These are phyloP conservation scores for Stylophora pistillata DNA, from an alignment of 64 coral and sea anemone genomes.

Conservation along the genomic window DNA sequence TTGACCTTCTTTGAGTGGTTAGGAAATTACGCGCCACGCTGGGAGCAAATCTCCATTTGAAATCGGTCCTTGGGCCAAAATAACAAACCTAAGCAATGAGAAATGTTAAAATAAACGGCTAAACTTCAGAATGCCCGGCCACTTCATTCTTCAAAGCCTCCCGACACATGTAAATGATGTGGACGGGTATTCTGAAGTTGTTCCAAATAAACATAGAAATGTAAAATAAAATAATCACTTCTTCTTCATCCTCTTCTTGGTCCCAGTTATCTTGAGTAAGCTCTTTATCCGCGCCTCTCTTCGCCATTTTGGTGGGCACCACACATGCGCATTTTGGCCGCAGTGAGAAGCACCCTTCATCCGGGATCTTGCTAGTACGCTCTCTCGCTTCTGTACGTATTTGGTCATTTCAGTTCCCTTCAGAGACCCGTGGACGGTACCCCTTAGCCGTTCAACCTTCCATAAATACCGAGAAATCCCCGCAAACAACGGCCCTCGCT, in stretches of 20 bases:
- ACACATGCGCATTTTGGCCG: not conserved
- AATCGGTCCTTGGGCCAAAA: not conserved
- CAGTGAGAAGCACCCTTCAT: conserved; percentile 32
- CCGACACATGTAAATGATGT: too few relatives aligned
- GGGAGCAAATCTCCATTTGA: not conserved
- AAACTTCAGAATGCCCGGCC: too few relatives aligned
- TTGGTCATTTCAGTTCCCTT: conserved; percentile 49
- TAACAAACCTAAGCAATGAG: not conserved
- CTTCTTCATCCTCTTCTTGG: conserved; percentile 76
- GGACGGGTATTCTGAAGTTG: too few relatives aligned
- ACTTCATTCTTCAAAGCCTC: too few relatives aligned
- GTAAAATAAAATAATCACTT: conserved; percentile 32
- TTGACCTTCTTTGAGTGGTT: not conserved
- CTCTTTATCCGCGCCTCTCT: conserved; percentile 73
- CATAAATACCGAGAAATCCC: conserved; percentile 8
- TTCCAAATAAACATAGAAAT: not conserved
- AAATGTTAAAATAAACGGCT: not conserved
- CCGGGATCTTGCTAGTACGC: conserved; percentile 1
- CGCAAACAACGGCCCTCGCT: not conserved
- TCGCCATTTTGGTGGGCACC: conserved; percentile 56
- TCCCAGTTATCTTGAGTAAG: conserved; percentile 90
- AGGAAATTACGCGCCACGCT: not conserved
- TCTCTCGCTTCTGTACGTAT: conserved; percentile 44
- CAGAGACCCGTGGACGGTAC: conserved; percentile 6
- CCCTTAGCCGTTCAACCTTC: conserved; percentile 24